A percentile compares a stretch with the other conserved stretches of the same genome.
Evolutionary conservation across 2,888 invertebrate species (phyloP).

Genomic region (Campoletis raptor): DNA sequence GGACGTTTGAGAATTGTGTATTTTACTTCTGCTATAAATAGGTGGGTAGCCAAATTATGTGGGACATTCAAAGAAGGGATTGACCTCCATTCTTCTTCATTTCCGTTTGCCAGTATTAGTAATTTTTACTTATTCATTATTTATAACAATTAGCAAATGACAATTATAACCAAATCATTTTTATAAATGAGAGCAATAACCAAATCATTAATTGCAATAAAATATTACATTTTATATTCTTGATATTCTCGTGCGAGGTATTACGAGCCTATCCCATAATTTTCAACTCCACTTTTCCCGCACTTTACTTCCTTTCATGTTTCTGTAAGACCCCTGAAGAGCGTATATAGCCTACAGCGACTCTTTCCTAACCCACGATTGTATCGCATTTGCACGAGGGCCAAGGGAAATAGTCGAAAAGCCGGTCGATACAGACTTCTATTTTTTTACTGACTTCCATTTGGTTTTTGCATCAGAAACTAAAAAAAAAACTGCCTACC

Average conservation of each 20-base stretch:
- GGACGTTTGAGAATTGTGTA: slow-evolving; percentile 26
- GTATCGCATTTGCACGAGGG: background rate
- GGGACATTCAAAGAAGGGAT: slow-evolving; percentile 62
- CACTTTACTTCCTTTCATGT: background rate
- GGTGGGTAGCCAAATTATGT: slow-evolving; percentile 71
- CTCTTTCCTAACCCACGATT: too few species aligned
- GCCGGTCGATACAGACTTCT: background rate
- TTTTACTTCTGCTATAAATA: slow-evolving; percentile 76
- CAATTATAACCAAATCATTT: background rate
- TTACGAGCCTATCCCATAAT: too few species aligned
- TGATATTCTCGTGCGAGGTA: background rate
- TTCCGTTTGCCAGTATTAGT: slow-evolving; percentile 49
- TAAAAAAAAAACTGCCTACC: too few species aligned
- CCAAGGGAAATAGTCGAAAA: background rate
- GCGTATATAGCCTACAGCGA: too few species aligned
- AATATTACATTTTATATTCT: background rate
- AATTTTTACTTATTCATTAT: background rate
- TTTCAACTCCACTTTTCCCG: background rate
- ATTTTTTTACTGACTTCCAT: background rate
- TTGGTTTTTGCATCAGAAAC: background rate
- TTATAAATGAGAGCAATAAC: background rate
- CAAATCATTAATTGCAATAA: background rate
- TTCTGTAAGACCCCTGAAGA: too few species aligned
- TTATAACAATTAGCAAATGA: background rate
- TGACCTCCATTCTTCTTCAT: slow-evolving; percentile 24